Evolutionary conservation across 2,888 invertebrate genomes (phyloP).

Genomic region (Atethmia centrago): DNA sequence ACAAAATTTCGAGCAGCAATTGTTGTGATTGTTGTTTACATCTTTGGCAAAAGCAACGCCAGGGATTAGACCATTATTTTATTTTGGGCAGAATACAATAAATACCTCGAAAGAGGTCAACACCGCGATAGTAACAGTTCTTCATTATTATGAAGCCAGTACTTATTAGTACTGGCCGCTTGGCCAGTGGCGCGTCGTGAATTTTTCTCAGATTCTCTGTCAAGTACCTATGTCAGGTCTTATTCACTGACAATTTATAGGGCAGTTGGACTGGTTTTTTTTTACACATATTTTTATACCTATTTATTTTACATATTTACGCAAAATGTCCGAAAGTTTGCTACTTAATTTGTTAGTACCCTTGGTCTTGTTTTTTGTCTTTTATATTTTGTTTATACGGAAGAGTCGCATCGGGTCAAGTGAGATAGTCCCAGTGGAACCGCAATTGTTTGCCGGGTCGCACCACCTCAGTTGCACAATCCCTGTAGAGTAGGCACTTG

Average conservation of each 20-base stretch:
- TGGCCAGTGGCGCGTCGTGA: not conserved
- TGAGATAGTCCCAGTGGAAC: not conserved
- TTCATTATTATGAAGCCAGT: not conserved
- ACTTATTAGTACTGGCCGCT: not conserved
- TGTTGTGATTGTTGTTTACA: too few relatives aligned
- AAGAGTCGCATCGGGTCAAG: not conserved
- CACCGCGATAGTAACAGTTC: not conserved
- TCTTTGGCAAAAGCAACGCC: too few relatives aligned
- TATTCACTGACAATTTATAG: not conserved
- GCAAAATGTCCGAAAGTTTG: conserved; percentile 36
- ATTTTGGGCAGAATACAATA: not conserved
- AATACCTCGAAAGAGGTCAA: conserved; percentile 12
- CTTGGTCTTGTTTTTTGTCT: conserved; percentile 1
- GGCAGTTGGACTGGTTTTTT: not conserved
- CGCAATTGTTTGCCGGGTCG: not conserved
- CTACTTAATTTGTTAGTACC: conserved; percentile 28
- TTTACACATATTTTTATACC: not conserved
- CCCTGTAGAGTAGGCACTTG: not conserved
- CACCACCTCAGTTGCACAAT: not conserved
- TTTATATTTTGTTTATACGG: not conserved
- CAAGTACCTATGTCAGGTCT: too few relatives aligned
- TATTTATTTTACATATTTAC: not conserved
- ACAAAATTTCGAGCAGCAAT: too few relatives aligned
- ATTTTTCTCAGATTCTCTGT: not conserved
- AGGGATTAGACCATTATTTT: too few relatives aligned